Base-by-base conservation (phyloP, 2,113 vertebrate species). In the Ageneiosus marmoratus region DNA sequence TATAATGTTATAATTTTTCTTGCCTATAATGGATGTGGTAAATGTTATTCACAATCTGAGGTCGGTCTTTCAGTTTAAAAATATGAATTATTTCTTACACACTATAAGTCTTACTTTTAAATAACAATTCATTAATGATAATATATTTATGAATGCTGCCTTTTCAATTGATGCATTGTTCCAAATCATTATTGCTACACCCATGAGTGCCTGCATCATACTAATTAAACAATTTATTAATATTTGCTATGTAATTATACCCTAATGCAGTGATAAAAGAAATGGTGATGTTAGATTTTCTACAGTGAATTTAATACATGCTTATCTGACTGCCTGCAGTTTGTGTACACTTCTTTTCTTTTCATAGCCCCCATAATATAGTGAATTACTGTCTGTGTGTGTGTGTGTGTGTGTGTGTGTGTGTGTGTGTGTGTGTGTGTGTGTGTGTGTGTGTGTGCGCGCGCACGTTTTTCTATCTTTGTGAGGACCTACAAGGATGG, bases 301-400 rank as follows among this genome's bases (percentile, higher is more conserved):
- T 8, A 29, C 18, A 29, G 24, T 58, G 16, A 73, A 32, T 65
- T 8, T 34, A 34, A 24, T 37, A 34, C 11, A 65, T 18, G 46
- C 56, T 76, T 83, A 85, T 81, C 83, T 75, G 44, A 77, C 83
- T 77, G 51, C 62, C 78, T 34, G 32, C 78, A 84, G 83, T 72
- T 51, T 81, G 70, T 85, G 46, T 81, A n/a, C 83, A 79, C 34
- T 16, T 41, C 13, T 44, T 24, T 58, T n/a, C 8, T 13, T 32
- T 48, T 18, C 51, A 74, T 63, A 53, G 32, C 58, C 56, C 58
- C 16, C 9, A 22, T 10, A 51, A 67, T 32, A 2, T 8, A 37
- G 0, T 65, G 37, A 75, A 75, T 65, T 29, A 29, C 22, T 65
- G 7, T 83, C 20, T 83, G 46, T 74, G 18, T 72, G 34, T 32